phyloP scores from a whole-genome alignment of 2,888 invertebrate species.

The Diaphora mendica region DNA sequence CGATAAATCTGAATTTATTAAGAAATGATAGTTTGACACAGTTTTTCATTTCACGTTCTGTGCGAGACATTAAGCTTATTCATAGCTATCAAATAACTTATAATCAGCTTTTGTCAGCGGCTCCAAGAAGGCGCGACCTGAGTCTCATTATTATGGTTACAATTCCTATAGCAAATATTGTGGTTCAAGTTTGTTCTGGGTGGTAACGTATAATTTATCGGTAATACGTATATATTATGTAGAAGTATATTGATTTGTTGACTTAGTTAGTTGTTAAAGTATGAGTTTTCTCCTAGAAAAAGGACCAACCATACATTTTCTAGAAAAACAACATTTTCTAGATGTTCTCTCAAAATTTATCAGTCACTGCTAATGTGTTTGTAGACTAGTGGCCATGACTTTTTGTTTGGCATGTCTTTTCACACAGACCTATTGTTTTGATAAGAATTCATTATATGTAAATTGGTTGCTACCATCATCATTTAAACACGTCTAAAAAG shows the following conservation, averaged over 20 bases:
- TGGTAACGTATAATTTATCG: no score
- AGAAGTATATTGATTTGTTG: no score
- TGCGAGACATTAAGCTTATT: background rate
- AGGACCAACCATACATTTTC: no score
- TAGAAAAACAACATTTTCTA: background rate
- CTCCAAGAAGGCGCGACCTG: background rate
- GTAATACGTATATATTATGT: no score
- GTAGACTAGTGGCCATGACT: background rate
- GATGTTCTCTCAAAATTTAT: background rate
- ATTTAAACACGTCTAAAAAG: background rate
- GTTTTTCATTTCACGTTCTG: background rate
- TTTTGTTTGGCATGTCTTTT: background rate
- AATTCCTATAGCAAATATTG: no score
- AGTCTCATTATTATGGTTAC: background rate
- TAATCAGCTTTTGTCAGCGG: background rate
- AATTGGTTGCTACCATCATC: background rate
- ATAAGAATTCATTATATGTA: background rate
- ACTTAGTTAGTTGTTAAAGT: no score
- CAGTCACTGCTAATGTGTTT: background rate
- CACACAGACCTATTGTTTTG: slow-evolving; percentile 19
- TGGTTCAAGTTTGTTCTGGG: no score
- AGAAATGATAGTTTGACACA: background rate
- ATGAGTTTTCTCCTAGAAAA: no score
- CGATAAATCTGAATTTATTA: slow-evolving; percentile 6
- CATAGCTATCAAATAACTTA: background rate